Evolutionary conservation across 2,113 vertebrate genomes (phyloP).

Genomic region (Cyanistes caeruleus): DNA sequence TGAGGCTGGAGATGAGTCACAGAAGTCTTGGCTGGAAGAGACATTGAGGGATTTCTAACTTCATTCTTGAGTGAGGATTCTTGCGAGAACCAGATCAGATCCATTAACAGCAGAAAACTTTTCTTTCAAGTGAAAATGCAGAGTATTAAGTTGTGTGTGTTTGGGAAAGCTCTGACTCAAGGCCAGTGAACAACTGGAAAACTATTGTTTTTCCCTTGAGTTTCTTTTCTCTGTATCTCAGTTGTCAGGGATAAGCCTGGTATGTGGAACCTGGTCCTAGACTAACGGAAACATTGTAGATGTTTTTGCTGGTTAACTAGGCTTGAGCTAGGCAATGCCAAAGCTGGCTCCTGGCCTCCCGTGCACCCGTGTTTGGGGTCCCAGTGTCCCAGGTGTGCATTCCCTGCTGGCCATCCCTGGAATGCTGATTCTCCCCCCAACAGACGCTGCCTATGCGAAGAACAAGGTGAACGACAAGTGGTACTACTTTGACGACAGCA

Average conservation of each 20-base stretch:
- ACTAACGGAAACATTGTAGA: not conserved
- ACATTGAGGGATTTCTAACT: not conserved
- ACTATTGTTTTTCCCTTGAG: fast-evolving
- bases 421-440: slow-evolving; percentile 26
- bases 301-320: not conserved
- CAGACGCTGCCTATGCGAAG: slow-evolving; percentile 94
- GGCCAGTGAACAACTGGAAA: not conserved
- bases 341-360: not conserved
- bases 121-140: not conserved
- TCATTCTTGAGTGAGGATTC: not conserved
- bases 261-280: not conserved
- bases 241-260: not conserved
- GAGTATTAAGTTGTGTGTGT: not conserved
- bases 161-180: not conserved
- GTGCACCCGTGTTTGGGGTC: fast-evolving
- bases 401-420: not conserved
- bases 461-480: slow-evolving; percentile 90
- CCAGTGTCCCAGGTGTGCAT: fast-evolving
- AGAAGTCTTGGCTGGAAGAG: not conserved
- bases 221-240: not conserved
- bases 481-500: slow-evolving; percentile 97
- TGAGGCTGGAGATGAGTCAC: not conserved
- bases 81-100: not conserved
- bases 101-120: not conserved
- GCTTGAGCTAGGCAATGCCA: not conserved